Percentiles rank a stretch among this genome's conserved stretches.
phyloP scores from a whole-genome alignment of 1,140 invertebrate genomes.

The Neelides sp. region DNA sequence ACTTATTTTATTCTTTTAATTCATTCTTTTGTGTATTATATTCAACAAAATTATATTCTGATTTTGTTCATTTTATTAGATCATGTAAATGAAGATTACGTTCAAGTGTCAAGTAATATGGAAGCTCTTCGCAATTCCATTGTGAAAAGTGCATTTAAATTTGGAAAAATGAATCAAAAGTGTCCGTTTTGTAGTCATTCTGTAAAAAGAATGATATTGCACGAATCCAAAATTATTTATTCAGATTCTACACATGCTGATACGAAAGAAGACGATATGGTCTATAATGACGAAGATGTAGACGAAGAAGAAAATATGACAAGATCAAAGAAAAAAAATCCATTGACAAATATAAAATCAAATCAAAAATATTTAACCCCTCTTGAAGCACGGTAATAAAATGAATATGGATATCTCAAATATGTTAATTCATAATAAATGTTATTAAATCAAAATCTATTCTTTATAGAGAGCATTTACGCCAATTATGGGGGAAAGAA shows the following conservation, averaged over 20 bases:
- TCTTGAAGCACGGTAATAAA: slow-evolving; percentile 27
- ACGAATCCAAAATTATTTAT: slow-evolving; percentile 31
- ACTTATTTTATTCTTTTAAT: neutral
- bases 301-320: too few species aligned
- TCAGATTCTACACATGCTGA: slow-evolving; percentile 14
- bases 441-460: neutral
- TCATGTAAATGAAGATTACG: neutral
- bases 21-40: neutral
- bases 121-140: slow-evolving; percentile 48
- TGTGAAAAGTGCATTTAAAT: slow-evolving; percentile 44
- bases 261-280: slow-evolving; percentile 16
- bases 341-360: too few species aligned
- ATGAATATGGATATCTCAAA: neutral
- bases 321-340: too few species aligned
- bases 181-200: slow-evolving; percentile 50
- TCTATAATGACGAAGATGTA: neutral
- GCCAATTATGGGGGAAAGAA: slow-evolving; percentile 64
- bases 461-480: slow-evolving; percentile 49
- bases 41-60: neutral
- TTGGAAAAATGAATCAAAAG: slow-evolving; percentile 35
- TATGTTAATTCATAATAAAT: neutral
- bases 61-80: neutral
- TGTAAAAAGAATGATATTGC: slow-evolving; percentile 44
- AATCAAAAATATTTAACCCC: slow-evolving; percentile 30
- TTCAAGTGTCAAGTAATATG: slow-evolving; percentile 41